Evolutionary conservation across 2,797 vertebrate genomes (phyloP).

Genomic region (Mallotus villosus): DNA sequence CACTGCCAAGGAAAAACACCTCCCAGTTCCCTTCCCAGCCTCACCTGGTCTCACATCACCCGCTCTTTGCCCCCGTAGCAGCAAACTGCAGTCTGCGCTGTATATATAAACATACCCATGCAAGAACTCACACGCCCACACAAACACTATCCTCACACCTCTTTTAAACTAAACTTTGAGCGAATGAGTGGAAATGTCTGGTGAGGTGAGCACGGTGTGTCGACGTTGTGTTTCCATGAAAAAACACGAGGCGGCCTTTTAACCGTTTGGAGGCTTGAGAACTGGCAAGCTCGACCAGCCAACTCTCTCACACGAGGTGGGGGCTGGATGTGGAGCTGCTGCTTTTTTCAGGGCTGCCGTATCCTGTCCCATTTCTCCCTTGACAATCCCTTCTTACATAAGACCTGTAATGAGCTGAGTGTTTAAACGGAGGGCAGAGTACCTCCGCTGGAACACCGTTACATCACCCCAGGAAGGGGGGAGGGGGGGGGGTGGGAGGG

Average conservation of each 20-base stretch:
- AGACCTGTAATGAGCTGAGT: conserved; percentile 79
- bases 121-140: background rate
- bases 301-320: background rate
- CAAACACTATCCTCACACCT: background rate
- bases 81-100: conserved; percentile 31
- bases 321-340: conserved; percentile 29
- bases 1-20: conserved; percentile 58
- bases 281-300: background rate
- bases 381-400: conserved; percentile 75
- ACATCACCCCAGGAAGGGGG: conserved; percentile 63
- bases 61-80: conserved; percentile 35
- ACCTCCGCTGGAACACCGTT: conserved; percentile 61
- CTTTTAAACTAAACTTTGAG: too few relatives aligned
- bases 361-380: conserved; percentile 71
- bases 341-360: conserved; percentile 58
- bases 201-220: too few relatives aligned
- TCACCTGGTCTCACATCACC: conserved; percentile 65
- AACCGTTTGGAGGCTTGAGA: background rate
- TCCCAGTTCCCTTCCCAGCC: conserved; percentile 48
- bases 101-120: conserved; percentile 10
- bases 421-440: conserved; percentile 68
- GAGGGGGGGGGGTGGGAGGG: conserved; percentile 9
- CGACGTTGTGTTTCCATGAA: background rate
- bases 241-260: background rate
- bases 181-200: too few relatives aligned